Evolutionary conservation across 1,140 invertebrate genomes (phyloP).

Genomic region (Penaeus japonicus): DNA sequence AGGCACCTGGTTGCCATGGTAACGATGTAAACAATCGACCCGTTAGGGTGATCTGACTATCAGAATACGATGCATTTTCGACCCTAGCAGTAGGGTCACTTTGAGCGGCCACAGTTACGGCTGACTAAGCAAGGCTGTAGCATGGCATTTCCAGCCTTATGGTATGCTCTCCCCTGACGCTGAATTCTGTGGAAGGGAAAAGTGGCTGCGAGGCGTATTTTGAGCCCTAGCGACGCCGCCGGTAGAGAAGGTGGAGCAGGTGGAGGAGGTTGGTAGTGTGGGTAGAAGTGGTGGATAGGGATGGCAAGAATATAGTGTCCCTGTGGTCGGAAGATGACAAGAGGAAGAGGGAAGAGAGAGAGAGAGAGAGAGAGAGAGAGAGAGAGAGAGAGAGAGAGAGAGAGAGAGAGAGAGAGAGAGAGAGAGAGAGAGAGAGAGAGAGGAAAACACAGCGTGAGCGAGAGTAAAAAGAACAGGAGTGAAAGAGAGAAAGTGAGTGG

Average conservation of each 20-base stretch:
- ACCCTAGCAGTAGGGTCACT: neutral
- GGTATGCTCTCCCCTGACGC: too few species aligned
- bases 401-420: neutral
- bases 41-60: constrained; percentile 4
- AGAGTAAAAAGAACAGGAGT: neutral
- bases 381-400: neutral
- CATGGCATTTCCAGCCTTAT: neutral
- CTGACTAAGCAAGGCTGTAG: neutral
- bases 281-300: neutral
- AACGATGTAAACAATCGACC: constrained; percentile 33
- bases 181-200: neutral
- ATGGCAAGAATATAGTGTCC: too few species aligned
- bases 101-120: neutral
- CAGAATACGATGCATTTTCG: constrained; percentile 13
- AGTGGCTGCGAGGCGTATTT: neutral
- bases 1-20: constrained; percentile 35
- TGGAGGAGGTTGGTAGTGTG: neutral
- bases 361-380: neutral
- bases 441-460: neutral
- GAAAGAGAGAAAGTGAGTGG: neutral
- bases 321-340: neutral
- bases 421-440: neutral
- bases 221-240: neutral
- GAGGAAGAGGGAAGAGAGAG: neutral
- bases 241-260: neutral